Evolutionary conservation across 2,888 invertebrate genomes (phyloP).

Genomic region (Chouioia cunea): DNA sequence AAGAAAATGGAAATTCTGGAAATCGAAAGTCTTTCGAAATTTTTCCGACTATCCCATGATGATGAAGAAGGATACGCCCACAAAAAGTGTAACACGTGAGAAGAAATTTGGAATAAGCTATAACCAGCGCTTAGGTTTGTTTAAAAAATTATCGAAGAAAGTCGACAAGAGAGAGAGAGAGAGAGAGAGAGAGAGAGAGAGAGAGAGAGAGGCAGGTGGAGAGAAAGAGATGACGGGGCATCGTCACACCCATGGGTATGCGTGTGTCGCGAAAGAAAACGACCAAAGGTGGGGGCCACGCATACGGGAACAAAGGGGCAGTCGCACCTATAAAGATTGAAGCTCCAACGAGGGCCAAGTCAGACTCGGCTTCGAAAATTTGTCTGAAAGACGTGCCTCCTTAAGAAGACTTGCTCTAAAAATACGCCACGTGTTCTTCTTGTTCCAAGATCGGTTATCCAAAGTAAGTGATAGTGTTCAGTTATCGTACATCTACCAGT

Average conservation of each 20-base stretch:
- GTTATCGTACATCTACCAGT: slow-evolving; percentile 21
- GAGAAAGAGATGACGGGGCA: slow-evolving; percentile 45
- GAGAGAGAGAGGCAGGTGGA: too few relatives aligned
- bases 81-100: background rate
- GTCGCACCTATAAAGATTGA: slow-evolving; percentile 66
- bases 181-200: too few relatives aligned
- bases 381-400: slow-evolving; percentile 50
- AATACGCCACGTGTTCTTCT: background rate
- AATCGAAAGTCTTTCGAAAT: slow-evolving; percentile 12
- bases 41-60: slow-evolving; percentile 18
- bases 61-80: slow-evolving; percentile 19
- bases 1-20: too few relatives aligned
- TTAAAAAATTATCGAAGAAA: slow-evolving; percentile 68
- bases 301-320: slow-evolving; percentile 54
- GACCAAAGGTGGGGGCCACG: slow-evolving; percentile 36
- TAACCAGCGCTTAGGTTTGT: slow-evolving; percentile 56
- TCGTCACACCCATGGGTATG: slow-evolving; percentile 44
- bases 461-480: slow-evolving; percentile 21
- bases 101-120: background rate
- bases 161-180: slow-evolving; percentile 50
- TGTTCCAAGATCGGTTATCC: slow-evolving; percentile 9
- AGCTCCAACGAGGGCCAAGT: slow-evolving; percentile 61
- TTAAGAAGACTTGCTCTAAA: too few relatives aligned
- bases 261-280: slow-evolving; percentile 18
- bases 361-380: slow-evolving; percentile 67